These are phyloP conservation scores for Diarsia mendica DNA, from an alignment of 2,888 invertebrate genomes.

Conservation along the genomic window DNA sequence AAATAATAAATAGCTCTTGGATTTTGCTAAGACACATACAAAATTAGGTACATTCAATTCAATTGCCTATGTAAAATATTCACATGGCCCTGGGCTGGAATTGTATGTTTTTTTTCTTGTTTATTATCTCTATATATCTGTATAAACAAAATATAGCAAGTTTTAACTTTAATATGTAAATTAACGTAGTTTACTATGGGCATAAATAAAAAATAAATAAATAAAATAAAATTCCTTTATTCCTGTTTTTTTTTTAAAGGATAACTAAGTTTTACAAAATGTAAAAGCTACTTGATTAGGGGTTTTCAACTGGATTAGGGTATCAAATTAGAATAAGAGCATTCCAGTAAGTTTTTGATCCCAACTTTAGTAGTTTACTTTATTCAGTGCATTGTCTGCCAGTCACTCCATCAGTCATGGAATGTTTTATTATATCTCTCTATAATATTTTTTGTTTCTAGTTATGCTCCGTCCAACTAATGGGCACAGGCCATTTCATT, in stretches of 20 bases:
- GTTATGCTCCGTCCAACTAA: not conserved
- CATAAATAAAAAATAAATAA: too few species aligned
- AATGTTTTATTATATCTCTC: constrained; percentile 3
- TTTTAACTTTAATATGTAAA: not conserved
- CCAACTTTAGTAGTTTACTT: too few species aligned
- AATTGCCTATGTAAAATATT: not conserved
- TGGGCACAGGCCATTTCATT: not conserved
- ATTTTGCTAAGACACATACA: not conserved
- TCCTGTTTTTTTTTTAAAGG: too few species aligned
- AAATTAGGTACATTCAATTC: too few species aligned
- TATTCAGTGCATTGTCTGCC: not conserved
- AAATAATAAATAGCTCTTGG: not conserved
- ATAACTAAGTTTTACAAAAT: not conserved
- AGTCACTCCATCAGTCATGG: not conserved
- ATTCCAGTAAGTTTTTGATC: too few species aligned
- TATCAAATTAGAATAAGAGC: too few species aligned
- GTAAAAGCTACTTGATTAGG: too few species aligned
- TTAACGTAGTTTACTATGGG: too few species aligned
- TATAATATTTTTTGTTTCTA: not conserved
- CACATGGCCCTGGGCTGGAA: too few species aligned
- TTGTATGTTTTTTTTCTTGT: not conserved
- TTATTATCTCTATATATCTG: not conserved
- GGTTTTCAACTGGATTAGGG: too few species aligned
- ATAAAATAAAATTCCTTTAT: too few species aligned
- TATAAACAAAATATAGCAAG: not conserved